Evolutionary conservation across 1,140 invertebrate genomes (phyloP).

Genomic region (Scaptomyza pallida): DNA sequence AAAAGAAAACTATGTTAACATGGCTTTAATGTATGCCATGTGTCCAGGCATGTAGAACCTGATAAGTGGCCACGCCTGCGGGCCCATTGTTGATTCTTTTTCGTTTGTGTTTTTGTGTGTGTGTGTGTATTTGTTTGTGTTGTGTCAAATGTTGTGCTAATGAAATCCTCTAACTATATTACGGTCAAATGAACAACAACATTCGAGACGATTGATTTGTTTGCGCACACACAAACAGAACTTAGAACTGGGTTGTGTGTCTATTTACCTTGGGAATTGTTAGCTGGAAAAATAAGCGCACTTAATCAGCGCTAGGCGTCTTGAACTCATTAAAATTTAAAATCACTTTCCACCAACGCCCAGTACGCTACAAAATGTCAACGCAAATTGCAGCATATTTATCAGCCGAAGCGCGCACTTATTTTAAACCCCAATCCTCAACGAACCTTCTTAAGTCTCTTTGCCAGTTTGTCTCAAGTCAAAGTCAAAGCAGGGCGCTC

Average conservation of each 20-base stretch:
- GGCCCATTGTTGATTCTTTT: constrained; percentile 55
- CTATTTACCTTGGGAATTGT: constrained; percentile 40
- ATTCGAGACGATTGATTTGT: constrained; percentile 65
- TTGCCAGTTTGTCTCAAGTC: constrained; percentile 12
- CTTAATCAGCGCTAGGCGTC: constrained; percentile 67
- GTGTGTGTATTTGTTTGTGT: constrained; percentile 63
- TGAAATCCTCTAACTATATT: constrained; percentile 68
- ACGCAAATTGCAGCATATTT: constrained; percentile 82
- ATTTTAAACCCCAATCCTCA: constrained; percentile 2
- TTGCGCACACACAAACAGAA: constrained; percentile 30
- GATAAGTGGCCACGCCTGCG: constrained; percentile 69
- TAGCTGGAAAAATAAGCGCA: constrained; percentile 59
- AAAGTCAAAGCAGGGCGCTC: constrained; percentile 41
- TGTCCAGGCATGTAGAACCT: constrained; percentile 40
- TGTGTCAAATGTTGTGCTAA: constrained; percentile 81
- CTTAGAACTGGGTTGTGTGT: constrained; percentile 14
- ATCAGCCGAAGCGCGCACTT: constrained; percentile 60
- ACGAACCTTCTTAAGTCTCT: neutral
- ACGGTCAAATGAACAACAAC: constrained; percentile 68
- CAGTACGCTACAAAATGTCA: constrained; percentile 69
- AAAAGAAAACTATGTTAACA: constrained; percentile 70
- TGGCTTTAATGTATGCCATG: constrained; percentile 63
- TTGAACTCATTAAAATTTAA: constrained; percentile 76
- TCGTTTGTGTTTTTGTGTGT: neutral
- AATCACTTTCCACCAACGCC: constrained; percentile 62